Percentiles rank a stretch among this genome's conserved stretches.
Evolutionary conservation across 2,113 vertebrate genomes (phyloP).

Genomic region (Maccullochella peelii): DNA sequence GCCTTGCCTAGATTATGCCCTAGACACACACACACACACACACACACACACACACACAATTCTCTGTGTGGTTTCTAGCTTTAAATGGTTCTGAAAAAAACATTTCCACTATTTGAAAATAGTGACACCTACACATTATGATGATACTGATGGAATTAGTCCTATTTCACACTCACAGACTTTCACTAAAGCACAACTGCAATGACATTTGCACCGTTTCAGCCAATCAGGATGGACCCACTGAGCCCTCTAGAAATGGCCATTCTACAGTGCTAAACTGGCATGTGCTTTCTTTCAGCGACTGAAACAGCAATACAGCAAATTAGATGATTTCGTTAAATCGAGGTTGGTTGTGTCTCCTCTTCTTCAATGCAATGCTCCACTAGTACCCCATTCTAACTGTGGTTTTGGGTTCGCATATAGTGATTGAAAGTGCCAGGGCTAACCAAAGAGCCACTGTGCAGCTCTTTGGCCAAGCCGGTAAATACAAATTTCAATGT

Average conservation of each 20-base stretch:
- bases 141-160: not conserved
- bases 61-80: not conserved
- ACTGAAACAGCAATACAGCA: not conserved
- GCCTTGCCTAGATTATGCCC: not conserved
- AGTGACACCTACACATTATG: not conserved
- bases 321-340: not conserved
- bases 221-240: not conserved
- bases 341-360: not conserved
- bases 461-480: not conserved
- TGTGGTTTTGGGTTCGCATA: not conserved
- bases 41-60: not conserved
- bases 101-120: not conserved
- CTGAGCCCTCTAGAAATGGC: not conserved
- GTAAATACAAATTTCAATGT: not conserved
- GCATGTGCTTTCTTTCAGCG: not conserved
- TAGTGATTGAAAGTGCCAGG: slow-evolving; percentile 7
- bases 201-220: not conserved
- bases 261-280: not conserved
- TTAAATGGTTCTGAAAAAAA: not conserved
- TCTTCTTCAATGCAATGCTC: not conserved
- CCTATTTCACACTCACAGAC: not conserved
- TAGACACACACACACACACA: not conserved
- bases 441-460: slow-evolving; percentile 10
- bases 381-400: not conserved
- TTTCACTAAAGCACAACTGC: not conserved